These are phyloP conservation scores for Lottia scabra DNA, from an alignment of 2,888 invertebrate genomes.

Conservation along the genomic window DNA sequence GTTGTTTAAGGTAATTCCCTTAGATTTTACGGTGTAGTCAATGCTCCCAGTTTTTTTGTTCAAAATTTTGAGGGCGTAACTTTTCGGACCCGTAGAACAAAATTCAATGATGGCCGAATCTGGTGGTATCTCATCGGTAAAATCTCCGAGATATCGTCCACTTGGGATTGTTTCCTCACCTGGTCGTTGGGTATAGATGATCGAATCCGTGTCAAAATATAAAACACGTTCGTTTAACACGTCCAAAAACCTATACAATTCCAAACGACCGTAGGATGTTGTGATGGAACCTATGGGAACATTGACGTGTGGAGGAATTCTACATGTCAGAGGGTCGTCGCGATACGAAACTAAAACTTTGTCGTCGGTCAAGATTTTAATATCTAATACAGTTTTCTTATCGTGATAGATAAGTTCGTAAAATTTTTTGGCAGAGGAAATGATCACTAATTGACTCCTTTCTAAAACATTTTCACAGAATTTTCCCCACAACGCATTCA, in stretches of 20 bases:
- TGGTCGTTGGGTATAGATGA: conserved; percentile 47
- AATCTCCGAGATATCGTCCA: conserved; percentile 31
- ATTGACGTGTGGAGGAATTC: not conserved
- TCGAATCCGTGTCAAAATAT: conserved; percentile 66
- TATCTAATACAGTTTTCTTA: not conserved
- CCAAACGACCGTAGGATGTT: conserved; percentile 59
- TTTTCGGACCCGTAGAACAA: no score
- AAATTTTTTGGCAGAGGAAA: not conserved
- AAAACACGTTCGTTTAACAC: conserved; percentile 51
- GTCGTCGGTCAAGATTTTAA: not conserved
- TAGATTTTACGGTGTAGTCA: no score
- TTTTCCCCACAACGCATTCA: no score
- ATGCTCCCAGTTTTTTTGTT: no score
- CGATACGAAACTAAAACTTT: not conserved
- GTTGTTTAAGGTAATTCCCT: no score
- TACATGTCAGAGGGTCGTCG: no score
- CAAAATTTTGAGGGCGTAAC: no score
- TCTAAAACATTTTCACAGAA: not conserved
- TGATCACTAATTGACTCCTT: not conserved
- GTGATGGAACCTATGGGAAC: conserved; percentile 61
- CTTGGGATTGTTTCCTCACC: conserved; percentile 12
- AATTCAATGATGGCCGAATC: conserved; percentile 44
- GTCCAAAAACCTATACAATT: conserved; percentile 59
- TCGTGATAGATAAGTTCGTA: not conserved
- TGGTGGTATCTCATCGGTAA: conserved; percentile 35